Evolutionary conservation across 37 sponge, comb jelly and placozoan species (phyloP), one percentile per base, ranked within the genome.

Genomic region (Tethya wilhelma): DNA sequence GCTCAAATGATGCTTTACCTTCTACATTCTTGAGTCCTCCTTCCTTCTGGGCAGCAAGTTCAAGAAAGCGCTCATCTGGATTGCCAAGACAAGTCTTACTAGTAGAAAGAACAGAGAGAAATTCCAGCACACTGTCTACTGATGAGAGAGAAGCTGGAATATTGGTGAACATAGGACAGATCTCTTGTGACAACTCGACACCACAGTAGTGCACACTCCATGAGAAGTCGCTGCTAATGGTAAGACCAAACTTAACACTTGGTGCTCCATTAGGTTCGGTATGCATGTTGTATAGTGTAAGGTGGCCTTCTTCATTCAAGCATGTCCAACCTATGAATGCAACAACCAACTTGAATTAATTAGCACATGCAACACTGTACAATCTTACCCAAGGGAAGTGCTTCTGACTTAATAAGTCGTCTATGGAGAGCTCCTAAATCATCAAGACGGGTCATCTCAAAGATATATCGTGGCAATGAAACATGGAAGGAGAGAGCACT

Each of bases 11-110:
- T 25, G 63, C 28, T n/a, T 30, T 75, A 75, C 75, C 59, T 57
- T 59, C 33, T 4, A 23, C 39, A 57, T 75, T 38, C 32, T 57
- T 29, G 28, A 75, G n/a, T 5, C 11, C 36, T 33, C 58, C 58
- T 2, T 58, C 38, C 6, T 33, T 53, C 20, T 36, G 28, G 39
- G 36, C n/a, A 11, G 37, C 20, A 12, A 75, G 39, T 55, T 34
- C 34, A 34, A 75, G 44, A 38, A 75, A 75, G 9, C 75, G 75
- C 37, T 75, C 60, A 36, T 75, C 75, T 57, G 56, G 44, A 25
- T 73, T 73, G 9, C 74, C 74, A 14, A 11, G 8, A 45, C 74
- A 73, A n/a, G 63, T 6, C 28, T 12, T 60, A 25, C 22, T 26
- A 25, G 63, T n/a, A 12, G 22, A 12, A 17, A 60, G 28, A 60